These are phyloP conservation scores for Volucella inflata DNA, from an alignment of 2,888 invertebrate species.

Conservation along the genomic window DNA sequence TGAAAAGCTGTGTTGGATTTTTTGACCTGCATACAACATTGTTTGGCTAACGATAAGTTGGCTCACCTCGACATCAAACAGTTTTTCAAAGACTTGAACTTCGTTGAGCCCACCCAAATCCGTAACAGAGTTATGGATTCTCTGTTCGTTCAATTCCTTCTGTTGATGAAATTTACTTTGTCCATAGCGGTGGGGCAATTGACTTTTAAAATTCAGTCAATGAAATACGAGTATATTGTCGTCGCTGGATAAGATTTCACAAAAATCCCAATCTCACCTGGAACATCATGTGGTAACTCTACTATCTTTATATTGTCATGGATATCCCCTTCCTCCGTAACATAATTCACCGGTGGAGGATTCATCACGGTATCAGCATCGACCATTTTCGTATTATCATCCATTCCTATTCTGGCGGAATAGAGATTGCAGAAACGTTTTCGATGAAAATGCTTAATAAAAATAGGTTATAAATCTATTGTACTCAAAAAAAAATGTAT, in stretches of 20 bases:
- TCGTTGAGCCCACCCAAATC: no score
- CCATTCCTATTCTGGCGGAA: not conserved
- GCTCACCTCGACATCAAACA: no score
- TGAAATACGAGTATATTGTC: no score
- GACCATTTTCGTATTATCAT: conserved; percentile 15
- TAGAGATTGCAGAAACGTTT: conserved; percentile 18
- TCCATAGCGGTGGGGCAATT: conserved; percentile 15
- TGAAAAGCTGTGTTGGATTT: no score
- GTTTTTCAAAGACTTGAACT: no score
- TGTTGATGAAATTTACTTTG: conserved; percentile 14
- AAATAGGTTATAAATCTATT: conserved; percentile 23
- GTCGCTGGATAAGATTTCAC: not conserved
- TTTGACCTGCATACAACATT: no score
- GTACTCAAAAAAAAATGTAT: conserved; percentile 3
- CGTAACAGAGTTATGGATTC: no score
- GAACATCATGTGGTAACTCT: conserved; percentile 27
- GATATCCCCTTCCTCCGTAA: conserved; percentile 22
- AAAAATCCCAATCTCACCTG: conserved; percentile 33
- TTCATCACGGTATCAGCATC: conserved; percentile 32
- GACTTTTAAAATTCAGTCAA: conserved; percentile 21
- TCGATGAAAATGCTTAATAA: conserved; percentile 3
- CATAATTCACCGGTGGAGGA: conserved; percentile 29
- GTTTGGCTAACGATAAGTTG: no score
- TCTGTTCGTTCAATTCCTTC: conserved; percentile 21
- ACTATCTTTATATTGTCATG: conserved; percentile 23